Percentiles rank a stretch among this genome's conserved stretches.
phyloP scores from a whole-genome alignment of 2,797 vertebrate species.

The Parotocinclus haroldoi region DNA sequence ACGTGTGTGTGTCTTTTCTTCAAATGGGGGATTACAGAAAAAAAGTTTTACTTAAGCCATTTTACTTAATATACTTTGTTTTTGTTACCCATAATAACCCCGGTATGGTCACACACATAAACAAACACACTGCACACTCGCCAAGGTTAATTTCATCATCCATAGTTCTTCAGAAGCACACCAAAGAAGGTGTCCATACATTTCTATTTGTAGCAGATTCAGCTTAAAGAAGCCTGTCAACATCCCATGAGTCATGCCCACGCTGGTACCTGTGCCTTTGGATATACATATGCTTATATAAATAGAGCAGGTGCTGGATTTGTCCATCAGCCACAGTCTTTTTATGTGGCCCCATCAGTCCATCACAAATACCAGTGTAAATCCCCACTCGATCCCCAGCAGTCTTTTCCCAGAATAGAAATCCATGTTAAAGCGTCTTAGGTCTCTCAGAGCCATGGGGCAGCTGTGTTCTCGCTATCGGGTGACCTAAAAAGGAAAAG shows the following conservation, averaged over 20 bases:
- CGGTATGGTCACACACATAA: too few relatives aligned
- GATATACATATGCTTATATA: conserved; percentile 4
- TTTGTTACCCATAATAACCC: too few relatives aligned
- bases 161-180: too few relatives aligned
- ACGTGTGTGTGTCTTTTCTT: too few relatives aligned
- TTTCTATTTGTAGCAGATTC: not conserved
- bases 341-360: conserved; percentile 45
- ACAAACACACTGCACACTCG: too few relatives aligned
- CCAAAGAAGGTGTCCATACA: too few relatives aligned
- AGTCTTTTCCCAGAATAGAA: conserved; percentile 50
- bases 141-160: too few relatives aligned
- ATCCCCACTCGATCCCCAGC: conserved; percentile 8
- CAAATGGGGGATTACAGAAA: too few relatives aligned
- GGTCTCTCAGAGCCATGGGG: conserved; percentile 30
- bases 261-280: not conserved
- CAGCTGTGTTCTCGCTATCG: conserved; percentile 80
- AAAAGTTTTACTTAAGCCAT: too few relatives aligned
- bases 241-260: too few relatives aligned
- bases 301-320: conserved; percentile 25
- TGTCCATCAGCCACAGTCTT: conserved; percentile 45
- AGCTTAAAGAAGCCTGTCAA: not conserved
- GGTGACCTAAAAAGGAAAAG: conserved; percentile 78
- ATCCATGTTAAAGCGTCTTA: conserved; percentile 46
- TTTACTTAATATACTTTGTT: too few relatives aligned
- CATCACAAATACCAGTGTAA: conserved; percentile 1